Evolutionary conservation across 2,797 vertebrate genomes (phyloP).

Genomic region (Karalla daura): DNA sequence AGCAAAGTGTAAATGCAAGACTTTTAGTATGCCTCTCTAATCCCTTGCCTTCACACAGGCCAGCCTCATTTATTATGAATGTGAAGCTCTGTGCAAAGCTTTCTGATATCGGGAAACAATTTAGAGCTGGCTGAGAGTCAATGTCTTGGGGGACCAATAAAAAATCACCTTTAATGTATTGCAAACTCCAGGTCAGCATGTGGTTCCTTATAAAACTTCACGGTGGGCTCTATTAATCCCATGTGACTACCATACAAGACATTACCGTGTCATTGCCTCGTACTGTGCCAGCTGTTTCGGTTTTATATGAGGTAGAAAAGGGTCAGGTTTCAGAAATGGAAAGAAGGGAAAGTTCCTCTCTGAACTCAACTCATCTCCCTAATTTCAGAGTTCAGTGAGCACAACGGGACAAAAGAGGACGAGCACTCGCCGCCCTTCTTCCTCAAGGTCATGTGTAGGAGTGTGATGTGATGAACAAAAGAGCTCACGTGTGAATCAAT

Average conservation of each 20-base stretch:
- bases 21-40: slow-evolving; percentile 56
- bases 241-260: slow-evolving; percentile 29
- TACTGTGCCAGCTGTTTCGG: slow-evolving; percentile 32
- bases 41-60: slow-evolving; percentile 62
- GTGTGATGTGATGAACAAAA: slow-evolving; percentile 43
- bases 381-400: background rate
- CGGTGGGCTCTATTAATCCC: slow-evolving; percentile 49
- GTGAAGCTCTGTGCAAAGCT: slow-evolving; percentile 53
- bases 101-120: slow-evolving; percentile 76
- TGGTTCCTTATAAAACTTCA: slow-evolving; percentile 57
- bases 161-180: slow-evolving; percentile 65
- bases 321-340: slow-evolving; percentile 3
- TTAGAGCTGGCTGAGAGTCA: slow-evolving; percentile 58
- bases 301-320: slow-evolving; percentile 25
- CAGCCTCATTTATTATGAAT: slow-evolving; percentile 76
- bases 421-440: background rate
- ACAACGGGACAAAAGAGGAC: background rate
- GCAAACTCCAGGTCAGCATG: slow-evolving; percentile 60
- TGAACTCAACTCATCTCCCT: background rate
- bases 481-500: slow-evolving; percentile 45
- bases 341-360: background rate
- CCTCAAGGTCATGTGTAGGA: slow-evolving; percentile 19
- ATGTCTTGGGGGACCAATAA: slow-evolving; percentile 59
- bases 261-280: slow-evolving; percentile 24
- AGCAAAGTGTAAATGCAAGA: slow-evolving; percentile 50